Conservation (phyloP, 2,888 invertebrate genomes). For the Arge pagana region DNA sequence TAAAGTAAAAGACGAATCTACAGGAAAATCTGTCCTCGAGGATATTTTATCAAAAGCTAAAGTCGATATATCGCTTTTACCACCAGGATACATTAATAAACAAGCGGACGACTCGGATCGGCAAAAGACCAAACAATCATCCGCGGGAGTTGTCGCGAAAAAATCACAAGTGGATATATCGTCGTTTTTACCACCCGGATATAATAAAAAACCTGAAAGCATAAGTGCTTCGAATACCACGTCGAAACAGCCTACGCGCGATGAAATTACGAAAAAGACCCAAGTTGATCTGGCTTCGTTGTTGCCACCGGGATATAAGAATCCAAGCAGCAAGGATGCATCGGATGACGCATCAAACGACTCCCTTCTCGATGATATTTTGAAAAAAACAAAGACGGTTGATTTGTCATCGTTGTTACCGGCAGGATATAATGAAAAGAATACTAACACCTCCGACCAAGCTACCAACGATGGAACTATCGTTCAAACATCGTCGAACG, state of each 20-base stretch:
- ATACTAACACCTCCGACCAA: slow-evolving; percentile 3
- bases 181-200: slow-evolving; percentile 64
- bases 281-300: slow-evolving; percentile 58
- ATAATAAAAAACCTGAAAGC: slow-evolving; percentile 52
- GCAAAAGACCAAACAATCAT: slow-evolving; percentile 39
- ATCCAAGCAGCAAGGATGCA: slow-evolving; percentile 15
- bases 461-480: background rate
- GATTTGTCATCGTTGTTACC: slow-evolving; percentile 67
- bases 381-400: too few relatives aligned
- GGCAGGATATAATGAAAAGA: slow-evolving; percentile 64
- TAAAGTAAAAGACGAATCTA: slow-evolving; percentile 50
- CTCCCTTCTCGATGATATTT: slow-evolving; percentile 2
- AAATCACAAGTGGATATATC: slow-evolving; percentile 55
- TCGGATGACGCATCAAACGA: too few relatives aligned
- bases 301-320: slow-evolving; percentile 65
- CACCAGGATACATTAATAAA: slow-evolving; percentile 66
- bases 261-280: slow-evolving; percentile 50
- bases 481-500: background rate
- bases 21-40: slow-evolving; percentile 49
- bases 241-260: slow-evolving; percentile 39
- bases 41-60: slow-evolving; percentile 52
- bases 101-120: slow-evolving; percentile 23
- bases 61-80: slow-evolving; percentile 65
- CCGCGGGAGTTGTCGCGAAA: slow-evolving; percentile 51
- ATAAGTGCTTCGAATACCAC: background rate